Evolutionary conservation across 2,113 vertebrate species (phyloP), one percentile per base, ranked within the genome.

Genomic region (Gallinago paraguaiae): DNA sequence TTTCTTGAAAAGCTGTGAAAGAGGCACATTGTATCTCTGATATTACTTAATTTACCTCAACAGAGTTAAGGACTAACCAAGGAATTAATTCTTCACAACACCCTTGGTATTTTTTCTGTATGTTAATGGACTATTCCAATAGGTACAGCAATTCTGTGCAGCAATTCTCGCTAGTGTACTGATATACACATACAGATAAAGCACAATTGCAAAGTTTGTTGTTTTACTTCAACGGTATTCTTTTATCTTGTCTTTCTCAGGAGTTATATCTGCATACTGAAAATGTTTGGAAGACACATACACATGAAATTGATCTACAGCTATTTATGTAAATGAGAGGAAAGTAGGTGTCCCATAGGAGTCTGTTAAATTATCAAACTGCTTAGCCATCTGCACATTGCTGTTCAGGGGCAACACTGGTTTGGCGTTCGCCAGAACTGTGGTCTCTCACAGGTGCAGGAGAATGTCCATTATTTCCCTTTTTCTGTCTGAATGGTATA

Each of bases 141-240:
- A 54, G 53, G 53, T 17, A 54, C 53, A 30, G 28, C 28, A 30
- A 30, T 54, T 88, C 45, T 71, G 2, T 71, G 33, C 0, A 2
- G 16, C 43, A 64, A 28, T 46, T 92, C 60, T 82, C 2, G 0
- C 19, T 50, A 37, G 14, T 17, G 31, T 61, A n/a, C 30, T 72
- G 59, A 65, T 12, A 28, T 41, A 57, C 11, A 4, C 33, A 18
- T 10, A 20, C 7, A 53, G 25, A 33, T 39, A 39, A 87, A 68
- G 17, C 35, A 33, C 0, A 9, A 3, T 54, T 0, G 0, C 37
- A 20, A 80, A 39, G 10, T 28, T 71, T 75, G 54, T 77, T 74
- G 56, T 31, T 74, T 82, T 70, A 4, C 23, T 76, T 76, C 63
- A 80, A 1, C 8, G 41, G 8, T 81, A 11, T 78, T 33, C 8